Evolutionary conservation across 2,797 vertebrate species (phyloP).

Genomic region (Muraenolepis orangiensis): DNA sequence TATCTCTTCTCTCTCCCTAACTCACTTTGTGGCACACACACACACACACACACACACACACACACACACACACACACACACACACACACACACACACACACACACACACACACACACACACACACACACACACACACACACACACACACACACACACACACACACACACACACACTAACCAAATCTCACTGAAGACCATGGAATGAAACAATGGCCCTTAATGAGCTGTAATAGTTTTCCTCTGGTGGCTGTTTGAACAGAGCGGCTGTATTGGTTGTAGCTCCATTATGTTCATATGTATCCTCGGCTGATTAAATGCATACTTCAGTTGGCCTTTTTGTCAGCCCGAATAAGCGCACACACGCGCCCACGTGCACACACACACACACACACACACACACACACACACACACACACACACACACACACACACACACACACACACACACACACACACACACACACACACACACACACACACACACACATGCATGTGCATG

Average conservation of each 20-base stretch:
- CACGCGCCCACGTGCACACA: background rate
- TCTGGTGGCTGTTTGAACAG: background rate
- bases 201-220: background rate
- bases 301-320: background rate
- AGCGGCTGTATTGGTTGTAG: background rate
- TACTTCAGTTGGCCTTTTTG: background rate
- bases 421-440: background rate
- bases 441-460: background rate
- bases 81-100: background rate
- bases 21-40: slow-evolving; percentile 2
- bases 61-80: too few relatives aligned
- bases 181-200: background rate
- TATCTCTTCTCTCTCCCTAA: background rate
- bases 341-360: background rate
- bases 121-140: background rate
- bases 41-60: background rate
- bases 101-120: background rate
- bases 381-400: background rate
- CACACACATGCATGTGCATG: too few relatives aligned
- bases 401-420: background rate
- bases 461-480: too few relatives aligned
- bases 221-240: background rate
- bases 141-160: too few relatives aligned
- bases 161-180: too few relatives aligned
- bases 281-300: background rate